Conservation (phyloP, 2,797 vertebrate species). For the Gallinago stenura region DNA sequence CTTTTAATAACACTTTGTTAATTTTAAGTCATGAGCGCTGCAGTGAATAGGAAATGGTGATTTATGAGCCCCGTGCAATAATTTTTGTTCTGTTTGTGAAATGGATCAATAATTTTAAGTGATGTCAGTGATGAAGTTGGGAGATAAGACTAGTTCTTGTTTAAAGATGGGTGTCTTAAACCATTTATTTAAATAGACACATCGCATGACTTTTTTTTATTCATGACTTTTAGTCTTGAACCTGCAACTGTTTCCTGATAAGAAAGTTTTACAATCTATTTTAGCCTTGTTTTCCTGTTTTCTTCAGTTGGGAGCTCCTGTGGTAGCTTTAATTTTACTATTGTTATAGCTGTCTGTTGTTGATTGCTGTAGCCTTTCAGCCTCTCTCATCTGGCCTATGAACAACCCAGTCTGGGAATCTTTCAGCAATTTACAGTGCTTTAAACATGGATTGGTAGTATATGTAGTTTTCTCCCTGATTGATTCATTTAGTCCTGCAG, state of each 20-base stretch:
- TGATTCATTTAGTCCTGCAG: not conserved
- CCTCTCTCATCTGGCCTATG: not conserved
- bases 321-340: not conserved
- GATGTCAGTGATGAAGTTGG: not conserved
- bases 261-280: not conserved
- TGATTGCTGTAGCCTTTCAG: not conserved
- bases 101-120: slow-evolving; percentile 49
- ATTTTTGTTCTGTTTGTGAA: slow-evolving; percentile 50
- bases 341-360: not conserved
- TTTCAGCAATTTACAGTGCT: not conserved
- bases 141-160: not conserved
- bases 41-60: slow-evolving; percentile 27
- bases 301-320: not conserved
- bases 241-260: not conserved
- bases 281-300: not conserved
- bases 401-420: not conserved
- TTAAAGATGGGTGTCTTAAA: not conserved
- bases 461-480: not conserved
- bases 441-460: not conserved
- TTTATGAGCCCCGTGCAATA: slow-evolving; percentile 33
- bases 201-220: not conserved
- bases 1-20: slow-evolving; percentile 58
- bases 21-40: slow-evolving; percentile 59
- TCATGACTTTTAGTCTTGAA: not conserved
- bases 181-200: not conserved